These are phyloP conservation scores for Enoplosus armatus DNA, from an alignment of 2,797 vertebrate genomes.

Conservation along the genomic window DNA sequence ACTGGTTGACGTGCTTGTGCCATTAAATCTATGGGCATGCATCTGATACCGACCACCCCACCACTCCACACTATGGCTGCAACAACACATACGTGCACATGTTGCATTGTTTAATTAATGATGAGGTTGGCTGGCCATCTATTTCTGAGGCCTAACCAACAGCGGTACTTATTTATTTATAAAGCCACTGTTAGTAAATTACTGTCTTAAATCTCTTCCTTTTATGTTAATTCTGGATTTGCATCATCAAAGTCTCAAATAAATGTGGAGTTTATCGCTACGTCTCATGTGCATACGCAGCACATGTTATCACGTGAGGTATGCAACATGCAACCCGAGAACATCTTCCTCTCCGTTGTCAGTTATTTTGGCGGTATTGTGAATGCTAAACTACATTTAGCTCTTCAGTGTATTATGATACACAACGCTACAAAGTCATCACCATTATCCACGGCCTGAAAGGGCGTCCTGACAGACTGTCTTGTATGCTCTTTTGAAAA, in stretches of 20 bases:
- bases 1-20: neutral
- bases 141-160: neutral
- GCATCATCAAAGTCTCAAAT: neutral
- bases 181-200: neutral
- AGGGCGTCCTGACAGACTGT: slow-evolving; percentile 21
- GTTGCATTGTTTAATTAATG: slow-evolving; percentile 12
- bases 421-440: neutral
- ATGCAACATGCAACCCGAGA: neutral
- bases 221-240: neutral
- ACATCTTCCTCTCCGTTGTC: slow-evolving; percentile 7
- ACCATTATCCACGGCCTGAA: slow-evolving; percentile 25
- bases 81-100: neutral
- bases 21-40: neutral
- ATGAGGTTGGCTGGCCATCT: neutral
- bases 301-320: neutral
- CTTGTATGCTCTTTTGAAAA: slow-evolving; percentile 42
- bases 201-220: neutral
- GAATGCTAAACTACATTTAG: neutral
- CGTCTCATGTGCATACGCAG: neutral
- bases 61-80: neutral
- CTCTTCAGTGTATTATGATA: neutral
- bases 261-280: neutral
- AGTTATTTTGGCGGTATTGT: neutral
- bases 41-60: neutral
- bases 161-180: slow-evolving; percentile 4